Conservation (phyloP, 2,113 vertebrate species). For the Anas platyrhynchos region DNA sequence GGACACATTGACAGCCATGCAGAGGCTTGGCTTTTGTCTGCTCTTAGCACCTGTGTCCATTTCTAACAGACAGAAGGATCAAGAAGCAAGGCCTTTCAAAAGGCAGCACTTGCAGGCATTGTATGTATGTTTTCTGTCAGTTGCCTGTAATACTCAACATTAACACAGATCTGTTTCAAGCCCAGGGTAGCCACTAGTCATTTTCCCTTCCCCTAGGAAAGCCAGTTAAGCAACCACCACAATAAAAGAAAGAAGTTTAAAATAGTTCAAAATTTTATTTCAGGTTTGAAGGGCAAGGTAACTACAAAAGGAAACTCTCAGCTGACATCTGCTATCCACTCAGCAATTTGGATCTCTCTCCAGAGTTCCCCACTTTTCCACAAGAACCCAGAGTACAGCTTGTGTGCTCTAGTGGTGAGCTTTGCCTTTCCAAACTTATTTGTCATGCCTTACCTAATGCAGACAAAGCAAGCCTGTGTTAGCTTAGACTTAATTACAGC, state of each 20-base stretch:
- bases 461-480: neutral
- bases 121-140: neutral
- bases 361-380: slow-evolving; percentile 53
- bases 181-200: accelerated
- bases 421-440: neutral
- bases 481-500: neutral
- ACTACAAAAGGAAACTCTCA: slow-evolving; percentile 81
- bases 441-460: neutral
- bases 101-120: neutral
- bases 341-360: slow-evolving; percentile 78
- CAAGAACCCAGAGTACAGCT: slow-evolving; percentile 72
- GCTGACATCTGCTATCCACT: slow-evolving; percentile 80
- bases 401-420: slow-evolving; percentile 89
- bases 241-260: neutral
- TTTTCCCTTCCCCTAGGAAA: neutral
- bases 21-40: neutral
- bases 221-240: neutral
- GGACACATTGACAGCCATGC: neutral
- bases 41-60: neutral
- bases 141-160: neutral
- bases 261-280: neutral
- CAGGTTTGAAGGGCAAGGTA: slow-evolving; percentile 76
- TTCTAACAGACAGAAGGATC: neutral
- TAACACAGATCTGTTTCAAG: neutral
- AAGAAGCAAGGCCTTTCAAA: neutral